Percentiles rank a stretch among this genome's conserved stretches.
Evolutionary conservation across 2,113 vertebrate species (phyloP).

Genomic region (Sialia sialis): DNA sequence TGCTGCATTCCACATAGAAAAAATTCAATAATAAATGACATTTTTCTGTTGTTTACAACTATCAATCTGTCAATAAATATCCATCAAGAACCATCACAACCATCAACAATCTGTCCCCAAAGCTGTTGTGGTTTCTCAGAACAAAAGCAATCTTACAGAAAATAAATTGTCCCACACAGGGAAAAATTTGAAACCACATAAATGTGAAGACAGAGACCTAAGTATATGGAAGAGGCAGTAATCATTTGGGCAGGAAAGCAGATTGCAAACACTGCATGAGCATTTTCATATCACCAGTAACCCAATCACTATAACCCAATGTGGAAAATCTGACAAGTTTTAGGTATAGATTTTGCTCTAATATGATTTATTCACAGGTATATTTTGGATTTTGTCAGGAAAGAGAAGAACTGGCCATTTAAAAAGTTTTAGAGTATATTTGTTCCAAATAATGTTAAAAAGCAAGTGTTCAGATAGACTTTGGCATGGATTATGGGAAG

Average conservation of each 20-base stretch:
- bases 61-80: slow-evolving; percentile 24
- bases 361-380: background rate
- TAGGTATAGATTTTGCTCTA: background rate
- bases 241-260: background rate
- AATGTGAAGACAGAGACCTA: background rate
- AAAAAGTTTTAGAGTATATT: background rate
- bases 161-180: background rate
- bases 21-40: background rate
- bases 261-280: background rate
- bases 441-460: background rate
- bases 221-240: background rate
- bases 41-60: slow-evolving; percentile 25
- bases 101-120: slow-evolving; percentile 27
- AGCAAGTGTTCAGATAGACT: background rate
- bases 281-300: background rate
- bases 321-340: background rate
- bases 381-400: background rate
- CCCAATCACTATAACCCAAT: background rate
- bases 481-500: background rate
- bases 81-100: background rate
- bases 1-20: background rate
- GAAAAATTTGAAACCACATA: background rate
- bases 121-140: background rate
- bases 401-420: background rate
- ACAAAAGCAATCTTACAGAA: background rate